These are phyloP conservation scores for Pangasius larnaudii DNA, from an alignment of 2,797 vertebrate genomes.

Conservation along the genomic window DNA sequence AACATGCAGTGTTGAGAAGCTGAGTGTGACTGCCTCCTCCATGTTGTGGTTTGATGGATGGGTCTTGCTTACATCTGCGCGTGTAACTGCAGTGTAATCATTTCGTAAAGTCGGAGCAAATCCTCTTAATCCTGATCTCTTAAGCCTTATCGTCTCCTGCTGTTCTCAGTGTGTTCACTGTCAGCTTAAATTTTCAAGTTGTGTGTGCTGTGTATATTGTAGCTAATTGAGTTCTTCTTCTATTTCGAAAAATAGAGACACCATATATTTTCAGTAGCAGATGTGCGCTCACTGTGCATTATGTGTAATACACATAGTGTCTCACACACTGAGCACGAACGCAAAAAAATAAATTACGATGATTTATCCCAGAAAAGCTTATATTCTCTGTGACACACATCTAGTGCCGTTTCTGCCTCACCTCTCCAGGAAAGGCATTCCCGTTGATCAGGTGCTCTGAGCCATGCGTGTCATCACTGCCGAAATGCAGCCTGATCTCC, in stretches of 20 bases:
- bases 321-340: background rate
- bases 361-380: background rate
- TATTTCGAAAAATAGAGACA: background rate
- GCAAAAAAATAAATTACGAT: background rate
- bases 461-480: constrained; percentile 89
- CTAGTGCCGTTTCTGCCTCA: constrained; percentile 62
- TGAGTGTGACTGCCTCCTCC: background rate
- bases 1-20: constrained; percentile 11
- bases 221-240: background rate
- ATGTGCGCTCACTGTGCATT: background rate
- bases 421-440: constrained; percentile 95
- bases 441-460: constrained; percentile 95
- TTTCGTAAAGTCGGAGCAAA: constrained; percentile 1
- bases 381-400: background rate
- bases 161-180: background rate
- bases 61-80: background rate
- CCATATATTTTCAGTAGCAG: background rate
- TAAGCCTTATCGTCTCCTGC: background rate
- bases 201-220: background rate
- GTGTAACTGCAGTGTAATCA: background rate
- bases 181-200: background rate
- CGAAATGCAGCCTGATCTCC: constrained; percentile 91
- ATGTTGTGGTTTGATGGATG: constrained; percentile 3
- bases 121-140: background rate
- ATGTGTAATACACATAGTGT: background rate